Evolutionary conservation across 2,113 vertebrate species (phyloP), one percentile per base, ranked within the genome.

Genomic region (Ptychochromis oligacanthus): DNA sequence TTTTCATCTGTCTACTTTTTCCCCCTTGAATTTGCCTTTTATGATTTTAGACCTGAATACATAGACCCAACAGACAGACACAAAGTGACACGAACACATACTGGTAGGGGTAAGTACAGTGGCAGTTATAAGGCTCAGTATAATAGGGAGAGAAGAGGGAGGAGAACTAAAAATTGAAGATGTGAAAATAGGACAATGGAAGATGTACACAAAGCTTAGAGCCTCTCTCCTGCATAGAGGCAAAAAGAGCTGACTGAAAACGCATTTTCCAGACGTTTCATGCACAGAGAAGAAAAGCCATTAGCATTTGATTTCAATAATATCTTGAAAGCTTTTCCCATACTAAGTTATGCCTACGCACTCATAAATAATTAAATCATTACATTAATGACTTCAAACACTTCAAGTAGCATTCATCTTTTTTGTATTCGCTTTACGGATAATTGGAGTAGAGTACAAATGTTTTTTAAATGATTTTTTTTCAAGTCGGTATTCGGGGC

Each of bases 341-440:
- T 80, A 10, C 65, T 82, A 89, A 91, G 79, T 88, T 87, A 88
- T 93, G 84, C 87, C 72, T n/a, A 64, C 77, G 80, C 88, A 79
- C 81, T 88, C 80, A 85, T 92, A 89, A 93, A 94, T 93, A 94
- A 93, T 93, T 86, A 91, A 94, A 93, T 92, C 79, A 91, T 94
- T 92, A 91, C 75, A 92, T 87, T 93, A 92, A 95, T 90, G 88
- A 92, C 86, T 94, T 92, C 82, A 89, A 90, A 91, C 91, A 91
- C 90, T 93, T 92, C 77, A 91, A 92, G 93, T 83, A 86, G 74
- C 85, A 91, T 93, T 83, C 60, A 77, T 93, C 77, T 83, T 82
- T 83, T 84, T 80, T 17, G 62, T 82, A 67, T 76, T 86, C 34
- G 20, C 75, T 84, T 88, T 85, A 81, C 9, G 52, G 83, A 85